Evolutionary conservation across 2,797 vertebrate species (phyloP).

Genomic region (Acipenser transmontanus): DNA sequence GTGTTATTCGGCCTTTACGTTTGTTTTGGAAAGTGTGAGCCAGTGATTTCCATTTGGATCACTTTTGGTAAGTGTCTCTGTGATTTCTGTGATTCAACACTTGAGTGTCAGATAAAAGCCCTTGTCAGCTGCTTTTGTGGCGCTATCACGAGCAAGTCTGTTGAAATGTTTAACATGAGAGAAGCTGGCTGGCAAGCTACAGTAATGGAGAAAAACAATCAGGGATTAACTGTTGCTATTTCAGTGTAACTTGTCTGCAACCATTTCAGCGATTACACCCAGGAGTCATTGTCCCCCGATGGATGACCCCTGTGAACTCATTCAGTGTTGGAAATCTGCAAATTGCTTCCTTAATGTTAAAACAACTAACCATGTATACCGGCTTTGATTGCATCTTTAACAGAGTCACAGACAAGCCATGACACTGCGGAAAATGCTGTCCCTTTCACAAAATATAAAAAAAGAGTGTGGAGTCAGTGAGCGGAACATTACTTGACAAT

Average conservation of each 20-base stretch:
- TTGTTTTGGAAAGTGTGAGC: background rate
- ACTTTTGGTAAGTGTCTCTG: background rate
- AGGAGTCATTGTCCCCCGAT: background rate
- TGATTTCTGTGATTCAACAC: too few relatives aligned
- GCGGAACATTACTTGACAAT: too few relatives aligned
- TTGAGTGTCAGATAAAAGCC: background rate
- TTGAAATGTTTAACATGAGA: background rate
- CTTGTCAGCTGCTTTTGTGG: background rate
- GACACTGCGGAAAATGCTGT: background rate
- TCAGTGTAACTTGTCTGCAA: conserved; percentile 27
- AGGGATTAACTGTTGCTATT: conserved; percentile 31
- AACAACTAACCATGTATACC: conserved; percentile 8
- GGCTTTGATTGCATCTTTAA: conserved; percentile 17
- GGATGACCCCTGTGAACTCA: background rate
- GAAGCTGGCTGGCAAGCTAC: too few relatives aligned
- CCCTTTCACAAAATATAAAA: background rate
- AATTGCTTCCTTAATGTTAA: conserved; percentile 13
- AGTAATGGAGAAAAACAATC: background rate
- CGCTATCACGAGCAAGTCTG: background rate
- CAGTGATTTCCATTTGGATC: background rate
- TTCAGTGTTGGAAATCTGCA: conserved; percentile 15
- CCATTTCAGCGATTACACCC: conserved; percentile 2
- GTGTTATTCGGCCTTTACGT: background rate
- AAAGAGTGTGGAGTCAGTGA: too few relatives aligned
- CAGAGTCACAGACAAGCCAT: conserved; percentile 1